Base-by-base conservation (phyloP, 2,797 vertebrate species). In the Mico argentatus region DNA sequence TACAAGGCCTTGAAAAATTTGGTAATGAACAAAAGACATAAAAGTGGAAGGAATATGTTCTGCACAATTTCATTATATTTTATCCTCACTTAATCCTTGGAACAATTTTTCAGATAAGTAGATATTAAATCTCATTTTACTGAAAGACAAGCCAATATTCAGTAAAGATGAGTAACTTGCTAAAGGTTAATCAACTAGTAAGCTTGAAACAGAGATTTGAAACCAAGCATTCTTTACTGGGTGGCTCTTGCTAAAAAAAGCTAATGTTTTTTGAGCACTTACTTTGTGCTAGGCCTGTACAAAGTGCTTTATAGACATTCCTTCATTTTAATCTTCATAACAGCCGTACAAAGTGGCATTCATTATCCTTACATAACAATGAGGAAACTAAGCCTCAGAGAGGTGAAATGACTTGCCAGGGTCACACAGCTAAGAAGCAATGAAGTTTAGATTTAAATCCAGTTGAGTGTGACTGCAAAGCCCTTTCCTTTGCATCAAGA, bases 111-210 rank as follows among this genome's bases (percentile, higher is more conserved):
- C 88, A 76, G 22, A 77, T 85, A 79, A 73, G 61, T n/a, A 57
- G 77, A 79, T 79, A 41, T 79, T 89, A 92, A 96, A 90, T 93
- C 94, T 91, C 7, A 33, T 59, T 91, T 95, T 93, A 91, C 15
- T 89, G 30, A 91, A 97, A 81, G 86, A 48, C 46, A 94, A 96
- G 61, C 14, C 59, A 84, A 73, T 92, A 81, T n/a, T 87, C 20
- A 8, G 27, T 72, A 39, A 96, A 83, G 50, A 22, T 91, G 86
- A 86, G 75, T 72, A 86, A 94, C 46, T 70, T 70, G 19, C 27
- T 79, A 22, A 89, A 89, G n/a, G 59, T 81, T 83, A 81, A 85
- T 84, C 44, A 88, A 72, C 55, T 90, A 46, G 27, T 48, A 93
- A 93, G 4, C 57, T 76, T 72, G 41, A n/a, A 89, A 91, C 3